A percentile compares a stretch with the other conserved stretches of the same genome.
Evolutionary conservation across 1,140 invertebrate species (phyloP).

Genomic region (Stratiolaelaps scimitus): DNA sequence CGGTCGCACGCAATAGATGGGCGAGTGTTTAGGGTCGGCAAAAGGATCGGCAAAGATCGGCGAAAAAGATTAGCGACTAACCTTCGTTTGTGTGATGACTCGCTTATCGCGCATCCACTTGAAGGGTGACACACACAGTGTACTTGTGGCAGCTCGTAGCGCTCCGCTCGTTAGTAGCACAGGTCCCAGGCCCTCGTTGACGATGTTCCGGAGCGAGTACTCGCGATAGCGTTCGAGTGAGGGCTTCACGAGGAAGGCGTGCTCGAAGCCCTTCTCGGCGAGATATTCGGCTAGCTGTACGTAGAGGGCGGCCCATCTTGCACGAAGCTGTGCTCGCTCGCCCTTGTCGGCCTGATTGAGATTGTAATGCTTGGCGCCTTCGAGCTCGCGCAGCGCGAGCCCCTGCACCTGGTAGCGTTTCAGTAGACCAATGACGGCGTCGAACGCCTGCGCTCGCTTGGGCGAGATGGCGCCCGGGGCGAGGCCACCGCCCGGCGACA

Average conservation of each 20-base stretch:
- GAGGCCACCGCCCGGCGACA: neutral
- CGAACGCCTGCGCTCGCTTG: slow-evolving; percentile 11
- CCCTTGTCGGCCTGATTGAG: slow-evolving; percentile 27
- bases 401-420: slow-evolving; percentile 26
- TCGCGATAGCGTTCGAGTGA: slow-evolving; percentile 25
- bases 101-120: slow-evolving; percentile 26
- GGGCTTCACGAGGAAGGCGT: slow-evolving; percentile 14
- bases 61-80: neutral
- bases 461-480: slow-evolving; percentile 4
- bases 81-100: slow-evolving; percentile 26
- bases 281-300: slow-evolving; percentile 25
- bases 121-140: slow-evolving; percentile 14
- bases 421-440: slow-evolving; percentile 16
- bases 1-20: too few species aligned
- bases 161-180: slow-evolving; percentile 20
- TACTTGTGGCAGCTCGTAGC: slow-evolving; percentile 13
- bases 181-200: slow-evolving; percentile 21
- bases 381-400: slow-evolving; percentile 7
- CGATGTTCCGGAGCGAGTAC: slow-evolving; percentile 22
- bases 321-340: slow-evolving; percentile 14
- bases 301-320: slow-evolving; percentile 21
- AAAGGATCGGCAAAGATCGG: too few species aligned
- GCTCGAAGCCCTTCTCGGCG: slow-evolving; percentile 24
- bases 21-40: too few species aligned
- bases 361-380: slow-evolving; percentile 23